Evolutionary conservation across 2,888 invertebrate genomes (phyloP).

Genomic region (Clitarchus hookeri): DNA sequence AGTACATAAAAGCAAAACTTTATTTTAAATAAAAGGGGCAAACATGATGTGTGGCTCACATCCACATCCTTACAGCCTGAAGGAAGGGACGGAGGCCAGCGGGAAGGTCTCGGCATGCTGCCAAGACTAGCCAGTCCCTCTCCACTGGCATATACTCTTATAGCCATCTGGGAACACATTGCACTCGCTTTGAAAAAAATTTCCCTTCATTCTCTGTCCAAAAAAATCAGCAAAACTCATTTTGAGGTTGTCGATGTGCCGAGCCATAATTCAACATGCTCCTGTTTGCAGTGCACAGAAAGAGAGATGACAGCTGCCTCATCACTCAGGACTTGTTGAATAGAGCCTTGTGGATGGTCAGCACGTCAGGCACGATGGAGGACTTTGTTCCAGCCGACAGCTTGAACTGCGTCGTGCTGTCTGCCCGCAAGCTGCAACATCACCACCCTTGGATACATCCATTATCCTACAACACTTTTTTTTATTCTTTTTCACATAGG

Average conservation of each 20-base stretch:
- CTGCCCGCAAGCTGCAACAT: background rate
- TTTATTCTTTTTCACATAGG: too few relatives aligned
- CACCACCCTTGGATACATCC: background rate
- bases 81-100: too few relatives aligned
- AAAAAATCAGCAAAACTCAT: background rate
- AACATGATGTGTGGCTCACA: too few relatives aligned
- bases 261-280: background rate
- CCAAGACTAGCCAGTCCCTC: too few relatives aligned
- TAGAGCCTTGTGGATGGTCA: slow-evolving; percentile 72
- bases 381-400: slow-evolving; percentile 60
- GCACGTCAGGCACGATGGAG: slow-evolving; percentile 66
- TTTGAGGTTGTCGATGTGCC: background rate
- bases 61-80: too few relatives aligned
- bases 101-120: too few relatives aligned
- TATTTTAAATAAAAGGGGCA: too few relatives aligned
- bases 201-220: background rate
- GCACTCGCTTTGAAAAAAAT: background rate
- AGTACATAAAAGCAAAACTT: too few relatives aligned
- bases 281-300: background rate
- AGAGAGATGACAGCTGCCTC: background rate
- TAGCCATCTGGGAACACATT: background rate
- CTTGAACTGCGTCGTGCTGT: slow-evolving; percentile 42
- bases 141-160: too few relatives aligned
- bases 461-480: too few relatives aligned
- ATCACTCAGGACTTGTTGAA: slow-evolving; percentile 51